phyloP scores from a whole-genome alignment of 2,113 vertebrate species.

The Bujurquina vittata region DNA sequence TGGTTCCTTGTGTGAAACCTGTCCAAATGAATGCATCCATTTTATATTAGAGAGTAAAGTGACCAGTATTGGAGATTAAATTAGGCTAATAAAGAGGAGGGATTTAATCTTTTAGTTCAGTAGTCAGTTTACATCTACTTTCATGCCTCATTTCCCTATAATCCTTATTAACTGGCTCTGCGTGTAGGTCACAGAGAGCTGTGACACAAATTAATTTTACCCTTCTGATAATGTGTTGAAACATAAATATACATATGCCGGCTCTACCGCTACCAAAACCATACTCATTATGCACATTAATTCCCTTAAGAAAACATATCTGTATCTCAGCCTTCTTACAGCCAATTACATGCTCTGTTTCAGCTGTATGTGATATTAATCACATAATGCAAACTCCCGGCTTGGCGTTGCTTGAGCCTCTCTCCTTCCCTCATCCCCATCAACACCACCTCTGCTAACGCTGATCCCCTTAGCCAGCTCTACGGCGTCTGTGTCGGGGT shows the following conservation, averaged over 20 bases:
- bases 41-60: conserved; percentile 3
- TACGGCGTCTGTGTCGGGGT: conserved; percentile 47
- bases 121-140: conserved; percentile 40
- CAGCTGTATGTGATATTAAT: conserved; percentile 65
- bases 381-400: conserved; percentile 65
- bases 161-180: conserved; percentile 65
- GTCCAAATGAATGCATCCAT: background rate
- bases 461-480: conserved; percentile 55
- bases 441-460: background rate
- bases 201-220: background rate
- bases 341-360: conserved; percentile 26
- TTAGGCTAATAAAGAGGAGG: conserved; percentile 26
- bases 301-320: conserved; percentile 27
- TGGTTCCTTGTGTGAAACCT: background rate
- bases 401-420: conserved; percentile 51
- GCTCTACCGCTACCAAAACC: conserved; percentile 12
- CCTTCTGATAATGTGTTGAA: conserved; percentile 8
- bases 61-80: background rate
- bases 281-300: conserved; percentile 30
- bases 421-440: conserved; percentile 13
- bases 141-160: conserved; percentile 67
- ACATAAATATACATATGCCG: conserved; percentile 20
- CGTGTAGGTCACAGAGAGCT: conserved; percentile 28
- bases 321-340: conserved; percentile 11
- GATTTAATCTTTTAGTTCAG: conserved; percentile 20